These are phyloP conservation scores for Amphibalanus amphitrite DNA, from an alignment of 1,140 invertebrate species.

Conservation along the genomic window DNA sequence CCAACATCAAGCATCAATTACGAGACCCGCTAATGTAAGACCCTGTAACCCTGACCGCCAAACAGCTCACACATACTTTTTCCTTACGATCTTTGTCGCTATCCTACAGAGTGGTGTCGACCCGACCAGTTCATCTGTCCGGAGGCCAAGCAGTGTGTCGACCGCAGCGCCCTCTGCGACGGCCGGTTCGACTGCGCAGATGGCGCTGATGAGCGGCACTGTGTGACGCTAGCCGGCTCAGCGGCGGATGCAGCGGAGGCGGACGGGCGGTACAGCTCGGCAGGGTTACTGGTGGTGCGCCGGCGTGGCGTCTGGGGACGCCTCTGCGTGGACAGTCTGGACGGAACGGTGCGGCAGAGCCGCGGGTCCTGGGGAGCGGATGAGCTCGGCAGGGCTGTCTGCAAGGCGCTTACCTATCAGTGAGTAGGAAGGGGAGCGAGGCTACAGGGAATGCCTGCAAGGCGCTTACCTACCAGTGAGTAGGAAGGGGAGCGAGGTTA, in stretches of 20 bases:
- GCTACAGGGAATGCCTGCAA: too few relatives aligned
- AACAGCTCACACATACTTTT: too few relatives aligned
- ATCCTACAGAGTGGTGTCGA: not conserved
- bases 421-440: too few relatives aligned
- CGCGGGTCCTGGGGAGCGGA: conserved; percentile 39
- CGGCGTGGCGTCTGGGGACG: conserved; percentile 62
- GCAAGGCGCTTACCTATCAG: conserved; percentile 56
- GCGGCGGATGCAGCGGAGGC: not conserved
- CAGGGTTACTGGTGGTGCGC: conserved; percentile 49
- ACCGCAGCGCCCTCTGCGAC: not conserved
- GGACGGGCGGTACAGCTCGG: conserved; percentile 5
- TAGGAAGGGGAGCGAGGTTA: too few relatives aligned
- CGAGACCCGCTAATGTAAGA: too few relatives aligned
- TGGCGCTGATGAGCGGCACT: not conserved
- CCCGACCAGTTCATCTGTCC: not conserved
- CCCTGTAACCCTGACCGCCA: too few relatives aligned
- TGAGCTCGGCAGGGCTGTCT: conserved; percentile 55
- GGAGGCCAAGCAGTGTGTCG: not conserved
- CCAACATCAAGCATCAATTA: too few relatives aligned
- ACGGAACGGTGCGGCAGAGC: conserved; percentile 34
- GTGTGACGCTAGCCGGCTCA: not conserved
- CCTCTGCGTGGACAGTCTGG: conserved; percentile 49
- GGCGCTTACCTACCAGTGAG: conserved; percentile 56
- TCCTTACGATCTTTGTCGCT: too few relatives aligned
- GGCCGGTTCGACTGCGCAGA: not conserved